A percentile compares a stretch with the other conserved stretches of the same genome.
Conservation (phyloP, 2,888 invertebrate genomes). For the Hirtodrosophila confusa region DNA sequence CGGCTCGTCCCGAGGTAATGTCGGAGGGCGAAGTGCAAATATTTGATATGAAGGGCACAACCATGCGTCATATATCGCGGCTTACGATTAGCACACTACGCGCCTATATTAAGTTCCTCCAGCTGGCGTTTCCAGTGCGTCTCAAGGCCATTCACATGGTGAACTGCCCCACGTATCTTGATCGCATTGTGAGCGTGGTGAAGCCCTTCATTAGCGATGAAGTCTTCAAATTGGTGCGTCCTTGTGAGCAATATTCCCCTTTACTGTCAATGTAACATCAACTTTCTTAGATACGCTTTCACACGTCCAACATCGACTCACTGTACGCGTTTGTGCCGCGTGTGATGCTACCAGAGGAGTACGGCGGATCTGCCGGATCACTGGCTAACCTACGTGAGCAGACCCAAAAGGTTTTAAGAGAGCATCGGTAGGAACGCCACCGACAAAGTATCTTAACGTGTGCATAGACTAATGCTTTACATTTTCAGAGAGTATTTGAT, state of each 20-base stretch:
- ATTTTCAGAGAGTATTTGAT: constrained; percentile 86
- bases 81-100: constrained; percentile 77
- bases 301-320: constrained; percentile 87
- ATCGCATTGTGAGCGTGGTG: constrained; percentile 86
- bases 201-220: constrained; percentile 88
- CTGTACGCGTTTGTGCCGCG: constrained; percentile 87
- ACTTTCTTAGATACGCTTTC: constrained; percentile 87
- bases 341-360: constrained; percentile 75
- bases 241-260: no score
- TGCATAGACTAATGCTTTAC: constrained; percentile 2
- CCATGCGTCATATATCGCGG: constrained; percentile 87
- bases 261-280: no score
- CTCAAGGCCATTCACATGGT: constrained; percentile 86
- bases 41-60: constrained; percentile 88
- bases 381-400: constrained; percentile 85
- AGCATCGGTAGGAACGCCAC: constrained; percentile 85
- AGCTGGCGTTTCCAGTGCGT: constrained; percentile 79
- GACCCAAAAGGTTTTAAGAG: constrained; percentile 86
- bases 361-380: constrained; percentile 76
- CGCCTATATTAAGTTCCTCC: constrained; percentile 77
- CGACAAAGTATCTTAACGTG: background rate
- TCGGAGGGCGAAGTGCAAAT: constrained; percentile 88
- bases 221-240: constrained; percentile 87
- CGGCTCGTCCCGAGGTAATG: constrained; percentile 41
- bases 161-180: constrained; percentile 87